phyloP scores from a whole-genome alignment of 2,797 vertebrate species.

The Oreochromis mossambicus region DNA sequence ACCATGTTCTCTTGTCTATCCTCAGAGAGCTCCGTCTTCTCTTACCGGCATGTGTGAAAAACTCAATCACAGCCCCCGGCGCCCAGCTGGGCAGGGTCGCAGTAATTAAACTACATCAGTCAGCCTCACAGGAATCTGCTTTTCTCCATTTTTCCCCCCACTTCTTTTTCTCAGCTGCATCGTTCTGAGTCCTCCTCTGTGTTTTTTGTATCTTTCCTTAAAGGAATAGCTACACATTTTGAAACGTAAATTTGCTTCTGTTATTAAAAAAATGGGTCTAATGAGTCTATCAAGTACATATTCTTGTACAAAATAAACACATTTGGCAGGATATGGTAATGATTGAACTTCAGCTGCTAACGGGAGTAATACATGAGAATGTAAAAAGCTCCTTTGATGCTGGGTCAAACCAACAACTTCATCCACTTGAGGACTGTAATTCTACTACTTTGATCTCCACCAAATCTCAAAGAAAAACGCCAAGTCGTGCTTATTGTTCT shows the following conservation, averaged over 20 bases:
- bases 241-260: not conserved
- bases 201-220: not conserved
- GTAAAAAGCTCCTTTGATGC: not conserved
- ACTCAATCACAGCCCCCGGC: conserved; percentile 57
- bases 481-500: not conserved
- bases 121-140: conserved; percentile 9
- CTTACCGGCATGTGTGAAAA: conserved; percentile 65
- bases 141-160: not conserved
- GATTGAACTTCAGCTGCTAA: not conserved
- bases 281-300: not conserved
- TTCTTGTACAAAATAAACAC: not conserved
- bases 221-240: not conserved
- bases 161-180: not conserved
- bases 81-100: conserved; percentile 48
- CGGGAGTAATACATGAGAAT: not conserved
- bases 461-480: not conserved
- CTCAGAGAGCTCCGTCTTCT: conserved; percentile 40
- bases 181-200: not conserved
- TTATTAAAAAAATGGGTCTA: not conserved
- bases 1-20: conserved; percentile 43
- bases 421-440: not conserved
- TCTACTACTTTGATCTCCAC: not conserved
- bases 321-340: not conserved
- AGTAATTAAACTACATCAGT: conserved; percentile 66
- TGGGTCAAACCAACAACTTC: not conserved